Evolutionary conservation across 2,888 invertebrate genomes (phyloP).

Genomic region (Miltochrista miniata): DNA sequence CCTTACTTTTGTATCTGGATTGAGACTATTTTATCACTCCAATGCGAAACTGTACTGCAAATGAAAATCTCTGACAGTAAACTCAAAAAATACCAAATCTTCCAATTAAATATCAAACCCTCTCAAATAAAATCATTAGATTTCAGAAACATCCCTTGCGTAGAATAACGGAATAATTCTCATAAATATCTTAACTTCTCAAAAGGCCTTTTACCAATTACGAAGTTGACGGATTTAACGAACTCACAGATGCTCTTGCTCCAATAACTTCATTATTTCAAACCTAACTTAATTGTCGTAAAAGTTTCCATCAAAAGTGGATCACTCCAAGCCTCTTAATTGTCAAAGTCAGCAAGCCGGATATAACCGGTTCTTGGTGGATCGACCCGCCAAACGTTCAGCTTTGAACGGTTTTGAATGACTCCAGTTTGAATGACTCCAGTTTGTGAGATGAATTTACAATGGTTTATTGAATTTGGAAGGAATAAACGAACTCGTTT

Average conservation of each 20-base stretch:
- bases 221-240: background rate
- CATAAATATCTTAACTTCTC: background rate
- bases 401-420: background rate
- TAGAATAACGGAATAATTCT: background rate
- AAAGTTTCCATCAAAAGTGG: constrained; percentile 7
- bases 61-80: too few relatives aligned
- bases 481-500: too few relatives aligned
- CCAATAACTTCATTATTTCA: constrained; percentile 10
- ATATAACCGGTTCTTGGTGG: constrained; percentile 18
- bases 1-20: too few relatives aligned
- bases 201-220: background rate
- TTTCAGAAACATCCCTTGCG: too few relatives aligned
- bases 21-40: too few relatives aligned
- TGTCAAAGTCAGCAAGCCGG: constrained; percentile 20
- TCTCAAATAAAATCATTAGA: too few relatives aligned
- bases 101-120: too few relatives aligned
- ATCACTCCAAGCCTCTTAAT: constrained; percentile 24
- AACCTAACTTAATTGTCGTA: constrained; percentile 17
- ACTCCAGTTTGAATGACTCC: too few relatives aligned
- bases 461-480: background rate
- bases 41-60: too few relatives aligned
- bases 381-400: constrained; percentile 16
- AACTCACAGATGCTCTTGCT: background rate
- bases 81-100: too few relatives aligned
- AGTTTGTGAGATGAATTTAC: background rate